Percentiles rank a stretch among this genome's conserved stretches.
These are phyloP conservation scores for Melitaea athalia DNA, from an alignment of 2,888 invertebrate genomes.

Conservation along the genomic window DNA sequence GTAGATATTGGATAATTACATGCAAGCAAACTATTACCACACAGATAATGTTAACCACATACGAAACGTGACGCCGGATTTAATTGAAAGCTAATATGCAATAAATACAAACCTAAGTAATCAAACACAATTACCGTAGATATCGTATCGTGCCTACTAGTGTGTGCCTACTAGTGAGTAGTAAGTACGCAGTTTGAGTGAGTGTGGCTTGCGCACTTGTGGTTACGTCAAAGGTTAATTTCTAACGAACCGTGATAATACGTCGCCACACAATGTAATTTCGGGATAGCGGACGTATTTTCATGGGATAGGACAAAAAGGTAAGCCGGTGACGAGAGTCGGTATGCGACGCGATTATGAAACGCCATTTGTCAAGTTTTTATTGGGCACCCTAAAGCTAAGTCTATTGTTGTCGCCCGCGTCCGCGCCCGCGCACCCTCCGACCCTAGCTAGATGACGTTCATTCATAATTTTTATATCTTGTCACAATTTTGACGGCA, in stretches of 20 bases:
- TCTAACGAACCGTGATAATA: slow-evolving; percentile 29
- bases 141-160: slow-evolving; percentile 7
- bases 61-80: slow-evolving; percentile 25
- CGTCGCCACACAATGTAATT: slow-evolving; percentile 50
- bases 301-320: slow-evolving; percentile 63
- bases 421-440: slow-evolving; percentile 45
- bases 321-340: slow-evolving; percentile 66
- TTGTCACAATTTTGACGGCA: slow-evolving; percentile 61
- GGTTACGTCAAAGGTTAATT: slow-evolving; percentile 32
- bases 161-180: not conserved
- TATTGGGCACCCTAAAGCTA: slow-evolving; percentile 76
- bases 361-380: slow-evolving; percentile 83
- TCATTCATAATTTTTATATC: slow-evolving; percentile 80
- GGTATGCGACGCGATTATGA: slow-evolving; percentile 81
- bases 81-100: slow-evolving; percentile 37
- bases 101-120: slow-evolving; percentile 27
- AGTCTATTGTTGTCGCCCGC: slow-evolving; percentile 64
- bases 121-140: slow-evolving; percentile 29
- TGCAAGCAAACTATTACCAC: slow-evolving; percentile 19
- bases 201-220: slow-evolving; percentile 11
- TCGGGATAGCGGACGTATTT: slow-evolving; percentile 60
- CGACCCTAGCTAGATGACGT: slow-evolving; percentile 71
- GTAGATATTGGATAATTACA: slow-evolving; percentile 32
- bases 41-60: slow-evolving; percentile 36
- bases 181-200: not conserved